Evolutionary conservation across 2,113 vertebrate genomes (phyloP), one percentile per base, ranked within the genome.

Genomic region (Prinia subflava): DNA sequence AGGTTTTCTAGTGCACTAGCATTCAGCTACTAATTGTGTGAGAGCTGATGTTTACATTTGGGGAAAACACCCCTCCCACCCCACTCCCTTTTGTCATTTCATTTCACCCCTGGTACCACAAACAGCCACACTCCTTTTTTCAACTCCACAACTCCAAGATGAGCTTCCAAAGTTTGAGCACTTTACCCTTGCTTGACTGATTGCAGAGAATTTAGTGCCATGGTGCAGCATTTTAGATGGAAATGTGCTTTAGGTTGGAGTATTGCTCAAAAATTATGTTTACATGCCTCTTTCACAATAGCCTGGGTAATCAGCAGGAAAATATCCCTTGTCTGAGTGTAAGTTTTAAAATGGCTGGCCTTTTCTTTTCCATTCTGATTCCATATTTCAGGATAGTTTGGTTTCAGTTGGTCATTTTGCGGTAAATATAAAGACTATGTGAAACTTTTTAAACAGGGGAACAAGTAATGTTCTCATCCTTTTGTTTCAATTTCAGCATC

Each of bases 161-260:
- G 86, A 85, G 64, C 68, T 90, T 76, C 69, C 81, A 68, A 60
- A 82, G 83, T 95, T 91, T 95, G 94, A 95, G 85, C 83, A 87
- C 93, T 96, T 92, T 95, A 91, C 47, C 55, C 52, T 94, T 87
- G 74, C 85, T 95, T 90, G 80, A 52, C 80, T 63, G 63, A 60
- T 74, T 41, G 80, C 84, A 92, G 95, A 89, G 68, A 87, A 93
- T 82, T 93, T 2, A 3, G 68, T 95, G 89, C 77, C 71, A 33
- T 69, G 71, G 62, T 71, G 78, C 56, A 92, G 83, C 76, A 81
- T 94, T 75, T 81, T 77, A 71, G 79, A 63, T 88, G 64, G 84
- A 90, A 81, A 65, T 21, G 16, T 30, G 41, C 55, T 83, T 91
- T 86, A 80, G 63, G 31, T 69, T 88, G 57, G 73, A 93, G 76